Evolutionary conservation across 1,140 invertebrate genomes (phyloP), one percentile per base, ranked within the genome.

Genomic region (Papilio aristodemus): DNA sequence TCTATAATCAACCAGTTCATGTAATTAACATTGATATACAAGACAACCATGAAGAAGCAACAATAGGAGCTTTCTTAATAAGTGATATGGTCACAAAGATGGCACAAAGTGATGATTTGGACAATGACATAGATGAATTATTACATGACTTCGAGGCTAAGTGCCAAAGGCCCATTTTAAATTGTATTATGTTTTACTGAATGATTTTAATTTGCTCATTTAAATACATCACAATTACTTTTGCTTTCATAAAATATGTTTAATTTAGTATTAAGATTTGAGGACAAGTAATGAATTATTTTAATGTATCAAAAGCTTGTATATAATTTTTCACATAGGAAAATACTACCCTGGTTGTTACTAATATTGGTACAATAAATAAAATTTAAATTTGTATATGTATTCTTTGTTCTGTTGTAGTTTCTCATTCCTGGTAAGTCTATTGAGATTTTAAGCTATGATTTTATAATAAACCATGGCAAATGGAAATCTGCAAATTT

Each of bases 21-120:
- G 94, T 99, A 11, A 96, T 99, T 27, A 99, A 99, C 90, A 96
- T 99, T 77, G 98, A 99, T 84, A 99, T 99, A 85, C 97, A 98
- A 90, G 99, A 99, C 93, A 99, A 99, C 91, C 98, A 99, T 71
- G 99, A 99, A 92, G 99, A 99, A 89, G 99, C 99, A 0, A 98
- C 98, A n/a, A 96, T 99, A 83, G 99, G 99, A 71, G 99, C 99
- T n/a, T 99, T 99, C 92, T 93, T 99, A 70, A 98, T 99, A 71
- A 97, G 96, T 89, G 98, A 99, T 92, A 94, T 99, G 87, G 96
- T 98, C 59, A 95, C 95, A 59, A 94, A 97, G 97, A 93, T 99
- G 89, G 94, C 96, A 8, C 95, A 96, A 86, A 96, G 96, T 78
- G 96, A 97, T 58, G 98, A 99, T 89, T 92, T 99, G 73, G 99